Base-by-base conservation (phyloP, 2,113 vertebrate genomes). In the Cygnus atratus region DNA sequence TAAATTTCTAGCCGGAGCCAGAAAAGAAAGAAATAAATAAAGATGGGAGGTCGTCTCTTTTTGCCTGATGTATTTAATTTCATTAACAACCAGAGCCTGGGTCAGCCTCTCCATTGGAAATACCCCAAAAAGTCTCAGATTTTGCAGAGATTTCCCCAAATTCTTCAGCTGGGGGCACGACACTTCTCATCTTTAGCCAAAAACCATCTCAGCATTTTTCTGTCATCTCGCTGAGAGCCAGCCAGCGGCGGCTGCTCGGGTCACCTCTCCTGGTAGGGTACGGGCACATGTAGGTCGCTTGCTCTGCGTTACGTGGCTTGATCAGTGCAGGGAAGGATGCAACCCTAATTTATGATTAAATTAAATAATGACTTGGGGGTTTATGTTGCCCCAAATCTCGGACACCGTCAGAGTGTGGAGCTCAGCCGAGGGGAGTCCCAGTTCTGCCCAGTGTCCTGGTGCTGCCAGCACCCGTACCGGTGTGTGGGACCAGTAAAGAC, bases 91-190 rank as follows among this genome's bases (percentile, higher is more conserved):
- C 37, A 35, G 80, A 86, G 61, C 50, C 44, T 0, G 1, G 29
- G 13, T 76, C 79, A 50, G 29, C 41, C 80, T 84, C 86, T 33
- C 59, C 25, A 2, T 7, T 81, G 95, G 92, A 95, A 97, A 96
- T 92, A 92, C 91, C 94, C 94, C 46, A 35, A 35, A 83, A 83
- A 75, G 37, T 26, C 76, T 95, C 91, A 24, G 5, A 24, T 80
- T 93, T 87, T 84, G 70, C 43, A 74, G 68, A 94, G 76, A 87
- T 84, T 96, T 67, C 88, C 94, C 80, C 50, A 84, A 77, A 84
- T 88, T 86, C 86, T 86, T 92, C 68, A 77, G 24, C 9, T 28
- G 33, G 39, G 10, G 54, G 37, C 65, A 21, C 46, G 59, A 39
- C 6, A 6, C 18, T 68, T 93, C 48, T 82, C 37, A 4, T 39